These are phyloP conservation scores for Todus mexicanus DNA, from an alignment of 2,797 vertebrate species.

Conservation along the genomic window DNA sequence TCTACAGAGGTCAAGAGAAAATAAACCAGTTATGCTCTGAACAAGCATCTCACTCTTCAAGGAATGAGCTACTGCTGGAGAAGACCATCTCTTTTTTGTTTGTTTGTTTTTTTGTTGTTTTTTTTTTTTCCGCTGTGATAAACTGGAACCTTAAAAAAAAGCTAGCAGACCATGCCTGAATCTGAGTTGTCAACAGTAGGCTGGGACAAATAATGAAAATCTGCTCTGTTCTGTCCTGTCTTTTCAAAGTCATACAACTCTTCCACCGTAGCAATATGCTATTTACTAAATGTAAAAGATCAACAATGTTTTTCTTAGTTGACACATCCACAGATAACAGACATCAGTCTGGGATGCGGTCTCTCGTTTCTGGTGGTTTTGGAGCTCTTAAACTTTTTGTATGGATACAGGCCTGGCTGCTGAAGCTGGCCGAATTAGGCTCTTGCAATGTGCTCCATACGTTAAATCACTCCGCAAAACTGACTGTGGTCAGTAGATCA, in stretches of 20 bases:
- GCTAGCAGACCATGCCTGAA: not conserved
- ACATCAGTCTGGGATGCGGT: not conserved
- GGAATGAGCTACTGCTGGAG: not conserved
- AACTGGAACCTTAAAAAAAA: not conserved
- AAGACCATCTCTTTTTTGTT: not conserved
- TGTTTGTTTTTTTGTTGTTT: too few species aligned
- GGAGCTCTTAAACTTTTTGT: not conserved
- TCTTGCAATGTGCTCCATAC: not conserved
- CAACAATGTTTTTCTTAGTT: not conserved
- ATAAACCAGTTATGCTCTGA: not conserved
- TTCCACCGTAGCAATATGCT: not conserved
- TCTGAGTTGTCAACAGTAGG: rapidly evolving
- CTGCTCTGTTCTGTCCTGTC: not conserved
- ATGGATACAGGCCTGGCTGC: not conserved
- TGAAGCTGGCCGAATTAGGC: not conserved
- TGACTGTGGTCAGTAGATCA: not conserved
- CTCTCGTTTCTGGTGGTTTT: not conserved
- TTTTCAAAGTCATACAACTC: not conserved
- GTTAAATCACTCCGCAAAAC: not conserved
- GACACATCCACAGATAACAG: not conserved
- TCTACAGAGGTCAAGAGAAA: not conserved
- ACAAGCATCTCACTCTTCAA: not conserved
- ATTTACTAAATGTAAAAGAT: not conserved
- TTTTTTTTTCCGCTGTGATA: not conserved
- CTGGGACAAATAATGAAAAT: not conserved